A percentile compares a stretch with the other conserved stretches of the same genome.
Conservation (phyloP, 2,797 vertebrate genomes). For the Hipposideros larvatus region DNA sequence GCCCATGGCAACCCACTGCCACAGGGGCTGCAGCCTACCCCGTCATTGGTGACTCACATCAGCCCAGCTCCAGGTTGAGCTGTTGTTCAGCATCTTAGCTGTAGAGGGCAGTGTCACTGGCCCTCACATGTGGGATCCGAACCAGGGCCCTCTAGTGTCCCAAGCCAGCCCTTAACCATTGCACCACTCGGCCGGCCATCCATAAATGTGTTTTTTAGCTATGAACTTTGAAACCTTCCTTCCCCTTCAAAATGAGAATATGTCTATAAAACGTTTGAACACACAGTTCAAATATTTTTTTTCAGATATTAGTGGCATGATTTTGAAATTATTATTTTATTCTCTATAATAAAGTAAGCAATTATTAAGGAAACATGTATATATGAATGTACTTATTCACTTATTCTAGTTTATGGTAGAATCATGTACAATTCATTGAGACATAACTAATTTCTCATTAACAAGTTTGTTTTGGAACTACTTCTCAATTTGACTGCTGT, state of each 20-base stretch:
- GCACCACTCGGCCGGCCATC: no score
- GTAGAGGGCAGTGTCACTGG: no score
- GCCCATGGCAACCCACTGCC: no score
- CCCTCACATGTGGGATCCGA: no score
- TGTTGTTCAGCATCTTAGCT: no score
- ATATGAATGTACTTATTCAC: not conserved
- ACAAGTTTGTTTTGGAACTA: not conserved
- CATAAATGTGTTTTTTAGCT: not conserved
- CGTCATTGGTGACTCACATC: no score
- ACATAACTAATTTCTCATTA: not conserved
- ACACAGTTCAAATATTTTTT: not conserved
- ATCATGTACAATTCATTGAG: not conserved
- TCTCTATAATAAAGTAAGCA: not conserved
- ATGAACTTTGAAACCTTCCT: not conserved
- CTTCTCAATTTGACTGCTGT: not conserved
- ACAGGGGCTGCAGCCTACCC: no score
- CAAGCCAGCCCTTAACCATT: no score
- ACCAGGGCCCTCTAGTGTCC: no score
- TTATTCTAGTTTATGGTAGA: not conserved
- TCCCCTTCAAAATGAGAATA: not conserved
- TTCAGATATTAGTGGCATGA: not conserved
- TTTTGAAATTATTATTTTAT: not conserved
- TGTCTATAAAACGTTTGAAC: not conserved
- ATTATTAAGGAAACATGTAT: not conserved
- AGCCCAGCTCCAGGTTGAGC: no score